Base-by-base conservation (phyloP, 1,140 invertebrate species). In the Philotrypesis tridentata region DNA sequence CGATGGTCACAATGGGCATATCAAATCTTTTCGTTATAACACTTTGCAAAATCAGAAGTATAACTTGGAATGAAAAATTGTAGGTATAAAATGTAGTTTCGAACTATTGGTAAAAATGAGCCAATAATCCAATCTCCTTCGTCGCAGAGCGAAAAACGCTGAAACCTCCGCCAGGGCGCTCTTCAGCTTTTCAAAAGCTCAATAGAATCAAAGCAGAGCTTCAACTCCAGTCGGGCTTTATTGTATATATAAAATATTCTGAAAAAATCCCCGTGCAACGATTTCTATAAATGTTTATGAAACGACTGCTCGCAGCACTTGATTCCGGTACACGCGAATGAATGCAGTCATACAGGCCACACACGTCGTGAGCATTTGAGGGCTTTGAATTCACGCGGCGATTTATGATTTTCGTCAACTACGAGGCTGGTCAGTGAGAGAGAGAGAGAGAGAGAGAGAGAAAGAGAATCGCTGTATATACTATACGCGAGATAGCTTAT, bases 191-290 rank as follows among this genome's bases (percentile, higher is more conserved):
- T 17, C 7, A 55, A 55, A n/a, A 17, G 21, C n/a, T 6, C 21
- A 17, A 6, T 17, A 7, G 48, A 55, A 55, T 55, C 1, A 55
- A 55, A 5, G 7, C 21, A 21, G 21, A 55, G 21, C 4, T 17
- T 48, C 17, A 14, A 65, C n/a, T 27, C 7, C 27, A 25, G 48
- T 61, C 43, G 17, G 17, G 43, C 43, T n/a, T 55, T 55, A 43
- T 43, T n/a, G 83, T 86, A 85, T 79, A 84, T 86, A 85, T 81
- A 55, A 17, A 76, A 48, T 81, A 82, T 65, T 80, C 65, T 37
- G 33, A 17, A 55, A 55, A 55, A 55, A 55, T 48, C 43, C 14
- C 43, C 12, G n/a, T n/a, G n/a, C n/a, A 17, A 48, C 43, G 5
- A 55, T 55, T 48, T 17, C 43, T 48, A 3, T 48, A 55, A 21